phyloP scores from a whole-genome alignment of 2,797 vertebrate genomes.

The Leptodactylus fallax region DNA sequence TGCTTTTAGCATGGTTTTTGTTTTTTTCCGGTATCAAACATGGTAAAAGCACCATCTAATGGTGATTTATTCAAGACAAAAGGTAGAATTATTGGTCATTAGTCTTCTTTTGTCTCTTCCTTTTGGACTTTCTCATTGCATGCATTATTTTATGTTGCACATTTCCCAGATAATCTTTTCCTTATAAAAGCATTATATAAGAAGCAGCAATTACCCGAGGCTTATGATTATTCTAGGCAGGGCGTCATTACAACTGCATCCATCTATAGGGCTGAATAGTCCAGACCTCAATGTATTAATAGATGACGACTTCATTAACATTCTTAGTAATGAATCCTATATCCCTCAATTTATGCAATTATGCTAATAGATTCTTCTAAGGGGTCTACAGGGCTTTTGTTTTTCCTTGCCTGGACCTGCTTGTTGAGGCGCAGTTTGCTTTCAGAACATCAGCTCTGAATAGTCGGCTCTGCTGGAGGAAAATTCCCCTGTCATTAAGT shows the following conservation, averaged over 20 bases:
- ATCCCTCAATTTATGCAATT: slow-evolving; percentile 10
- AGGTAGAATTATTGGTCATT: too few species aligned
- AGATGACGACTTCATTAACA: slow-evolving; percentile 36
- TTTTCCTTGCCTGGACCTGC: not conserved
- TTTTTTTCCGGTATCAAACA: not conserved
- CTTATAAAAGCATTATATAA: slow-evolving; percentile 20
- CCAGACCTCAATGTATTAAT: not conserved
- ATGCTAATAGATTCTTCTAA: not conserved
- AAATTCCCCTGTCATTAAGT: slow-evolving; percentile 35
- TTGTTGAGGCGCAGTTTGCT: not conserved
- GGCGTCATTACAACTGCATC: not conserved
- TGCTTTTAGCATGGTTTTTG: too few species aligned
- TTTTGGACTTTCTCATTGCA: not conserved
- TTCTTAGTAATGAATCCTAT: slow-evolving; percentile 1
- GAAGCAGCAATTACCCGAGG: not conserved
- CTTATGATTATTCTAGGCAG: not conserved
- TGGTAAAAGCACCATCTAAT: not conserved
- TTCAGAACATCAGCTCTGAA: not conserved
- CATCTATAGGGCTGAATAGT: not conserved
- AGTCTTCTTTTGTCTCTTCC: not conserved
- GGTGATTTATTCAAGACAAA: not conserved
- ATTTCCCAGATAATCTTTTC: slow-evolving; percentile 15
- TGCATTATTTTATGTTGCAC: not conserved
- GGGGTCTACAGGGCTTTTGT: not conserved
- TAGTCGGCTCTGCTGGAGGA: not conserved